Percentiles rank a stretch among this genome's conserved stretches.
phyloP scores from a whole-genome alignment of 2,888 invertebrate genomes.

The Ellobium chinense region DNA sequence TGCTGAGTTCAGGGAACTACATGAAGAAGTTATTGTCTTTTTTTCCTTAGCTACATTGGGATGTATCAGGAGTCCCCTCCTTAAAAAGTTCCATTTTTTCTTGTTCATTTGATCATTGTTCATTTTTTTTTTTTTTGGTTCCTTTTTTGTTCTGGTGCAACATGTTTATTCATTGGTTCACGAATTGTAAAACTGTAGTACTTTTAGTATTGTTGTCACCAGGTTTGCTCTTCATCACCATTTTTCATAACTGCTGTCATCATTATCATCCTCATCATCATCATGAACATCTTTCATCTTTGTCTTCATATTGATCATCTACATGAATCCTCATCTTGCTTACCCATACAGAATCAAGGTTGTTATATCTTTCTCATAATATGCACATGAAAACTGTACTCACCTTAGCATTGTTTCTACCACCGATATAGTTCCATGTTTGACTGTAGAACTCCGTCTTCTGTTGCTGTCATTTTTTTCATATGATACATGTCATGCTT shows the following conservation, averaged over 20 bases:
- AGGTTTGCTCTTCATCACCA: neutral
- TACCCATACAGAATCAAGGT: neutral
- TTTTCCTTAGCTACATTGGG: too few species aligned
- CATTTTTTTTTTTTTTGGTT: neutral
- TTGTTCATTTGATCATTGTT: too few species aligned
- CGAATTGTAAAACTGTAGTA: neutral
- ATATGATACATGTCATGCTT: too few species aligned
- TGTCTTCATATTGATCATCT: neutral
- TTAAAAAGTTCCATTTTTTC: too few species aligned
- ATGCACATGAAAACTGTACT: neutral
- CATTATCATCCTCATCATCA: neutral
- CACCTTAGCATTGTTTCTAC: neutral
- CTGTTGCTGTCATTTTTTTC: too few species aligned
- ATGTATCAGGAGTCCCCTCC: too few species aligned
- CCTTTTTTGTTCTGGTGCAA: neutral
- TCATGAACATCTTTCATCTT: neutral
- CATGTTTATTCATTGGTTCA: neutral
- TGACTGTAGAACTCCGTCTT: neutral
- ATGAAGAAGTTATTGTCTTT: too few species aligned
- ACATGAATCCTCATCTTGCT: neutral
- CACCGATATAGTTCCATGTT: neutral
- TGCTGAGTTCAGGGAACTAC: too few species aligned
- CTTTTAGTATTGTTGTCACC: too few species aligned
- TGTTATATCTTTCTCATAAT: neutral
- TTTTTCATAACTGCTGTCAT: neutral